Evolutionary conservation across 2,888 invertebrate species (phyloP).

Genomic region (Eulithis prunata): DNA sequence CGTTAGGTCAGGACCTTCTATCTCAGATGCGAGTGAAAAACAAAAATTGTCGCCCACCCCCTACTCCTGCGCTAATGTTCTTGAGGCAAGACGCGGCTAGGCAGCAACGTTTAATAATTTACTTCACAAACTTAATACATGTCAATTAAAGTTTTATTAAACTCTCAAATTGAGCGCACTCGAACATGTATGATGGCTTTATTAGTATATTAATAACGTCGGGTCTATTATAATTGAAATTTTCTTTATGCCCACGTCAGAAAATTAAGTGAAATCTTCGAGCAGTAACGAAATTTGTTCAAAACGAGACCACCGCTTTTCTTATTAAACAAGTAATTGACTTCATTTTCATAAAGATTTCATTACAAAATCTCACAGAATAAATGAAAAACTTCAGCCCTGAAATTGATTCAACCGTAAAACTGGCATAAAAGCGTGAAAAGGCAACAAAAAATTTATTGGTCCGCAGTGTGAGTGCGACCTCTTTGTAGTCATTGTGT

Average conservation of each 20-base stretch:
- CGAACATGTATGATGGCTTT: slow-evolving; percentile 64
- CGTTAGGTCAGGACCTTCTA: slow-evolving; percentile 48
- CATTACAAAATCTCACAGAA: slow-evolving; percentile 24
- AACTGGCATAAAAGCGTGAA: slow-evolving; percentile 56
- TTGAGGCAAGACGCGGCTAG: slow-evolving; percentile 65
- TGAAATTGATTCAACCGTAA: slow-evolving; percentile 51
- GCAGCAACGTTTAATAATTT: slow-evolving; percentile 77
- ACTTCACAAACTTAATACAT: slow-evolving; percentile 78
- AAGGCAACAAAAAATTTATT: slow-evolving; percentile 69
- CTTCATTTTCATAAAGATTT: slow-evolving; percentile 19
- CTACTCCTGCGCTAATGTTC: slow-evolving; percentile 76
- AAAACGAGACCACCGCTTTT: slow-evolving; percentile 14
- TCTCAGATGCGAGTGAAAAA: slow-evolving; percentile 74
- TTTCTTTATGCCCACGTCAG: not conserved
- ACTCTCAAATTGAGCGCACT: slow-evolving; percentile 65
- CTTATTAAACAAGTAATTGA: slow-evolving; percentile 21
- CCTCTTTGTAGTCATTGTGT: slow-evolving; percentile 66
- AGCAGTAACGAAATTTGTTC: slow-evolving; percentile 7
- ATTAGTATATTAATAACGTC: slow-evolving; percentile 74
- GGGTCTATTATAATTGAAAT: slow-evolving; percentile 40
- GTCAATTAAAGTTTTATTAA: slow-evolving; percentile 83
- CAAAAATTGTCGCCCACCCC: slow-evolving; percentile 78
- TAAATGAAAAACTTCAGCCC: slow-evolving; percentile 27
- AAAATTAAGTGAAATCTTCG: slow-evolving; percentile 13
- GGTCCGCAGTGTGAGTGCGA: slow-evolving; percentile 61